These are phyloP conservation scores for Parauchenoglanis ngamensis DNA, from an alignment of 2,797 vertebrate genomes.

Conservation along the genomic window DNA sequence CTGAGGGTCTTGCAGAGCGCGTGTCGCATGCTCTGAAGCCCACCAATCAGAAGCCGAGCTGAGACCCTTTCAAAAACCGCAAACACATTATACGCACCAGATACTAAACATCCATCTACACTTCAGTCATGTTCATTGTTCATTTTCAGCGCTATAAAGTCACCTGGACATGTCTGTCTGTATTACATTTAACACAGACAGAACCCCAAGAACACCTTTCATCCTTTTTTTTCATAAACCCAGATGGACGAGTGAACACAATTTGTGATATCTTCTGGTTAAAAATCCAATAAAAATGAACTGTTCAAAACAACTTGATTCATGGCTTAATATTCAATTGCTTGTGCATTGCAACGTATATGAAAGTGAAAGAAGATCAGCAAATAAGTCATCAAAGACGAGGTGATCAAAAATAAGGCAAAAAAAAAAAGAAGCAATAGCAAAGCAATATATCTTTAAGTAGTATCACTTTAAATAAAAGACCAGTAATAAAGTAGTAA, in stretches of 20 bases:
- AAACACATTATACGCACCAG: slow-evolving; percentile 16
- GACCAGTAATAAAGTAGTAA: neutral
- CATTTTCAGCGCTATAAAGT: neutral
- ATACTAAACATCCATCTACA: slow-evolving; percentile 9
- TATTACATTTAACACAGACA: neutral
- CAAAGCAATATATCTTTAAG: neutral
- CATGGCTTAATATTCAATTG: neutral
- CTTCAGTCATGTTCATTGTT: neutral
- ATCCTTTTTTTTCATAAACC: neutral
- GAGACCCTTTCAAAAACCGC: slow-evolving; percentile 44
- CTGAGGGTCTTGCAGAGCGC: slow-evolving; percentile 42
- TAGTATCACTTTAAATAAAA: neutral
- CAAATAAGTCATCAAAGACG: neutral
- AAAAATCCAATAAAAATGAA: neutral
- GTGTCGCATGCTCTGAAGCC: neutral
- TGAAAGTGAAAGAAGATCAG: neutral
- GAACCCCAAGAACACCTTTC: neutral
- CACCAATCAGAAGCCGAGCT: slow-evolving; percentile 44
- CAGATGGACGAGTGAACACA: neutral
- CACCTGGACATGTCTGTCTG: neutral
- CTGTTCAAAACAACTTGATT: neutral
- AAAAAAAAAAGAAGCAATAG: neutral
- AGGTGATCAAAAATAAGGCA: neutral
- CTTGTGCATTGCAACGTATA: neutral
- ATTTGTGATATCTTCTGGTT: neutral